A percentile compares a stretch with the other conserved stretches of the same genome.
These are phyloP conservation scores for Anagrus nilaparvatae DNA, from an alignment of 1,140 invertebrate species.

Conservation along the genomic window DNA sequence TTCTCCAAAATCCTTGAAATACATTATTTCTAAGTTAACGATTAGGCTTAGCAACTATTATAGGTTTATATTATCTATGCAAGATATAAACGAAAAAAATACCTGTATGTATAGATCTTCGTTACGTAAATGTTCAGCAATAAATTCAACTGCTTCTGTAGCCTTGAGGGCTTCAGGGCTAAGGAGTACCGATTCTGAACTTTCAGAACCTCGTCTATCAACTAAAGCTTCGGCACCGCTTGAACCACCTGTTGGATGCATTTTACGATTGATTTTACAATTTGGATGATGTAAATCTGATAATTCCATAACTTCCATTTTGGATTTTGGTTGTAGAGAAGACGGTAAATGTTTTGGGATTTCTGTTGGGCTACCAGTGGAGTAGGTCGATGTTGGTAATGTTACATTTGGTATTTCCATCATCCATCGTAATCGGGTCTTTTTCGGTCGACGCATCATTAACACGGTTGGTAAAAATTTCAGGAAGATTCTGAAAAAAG, in stretches of 20 bases:
- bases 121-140: constrained; percentile 93
- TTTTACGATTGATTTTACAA: constrained; percentile 85
- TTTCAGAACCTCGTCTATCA: constrained; percentile 74
- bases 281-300: constrained; percentile 92
- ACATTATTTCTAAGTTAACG: too few relatives aligned
- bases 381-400: constrained; percentile 62
- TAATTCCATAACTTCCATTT: constrained; percentile 87
- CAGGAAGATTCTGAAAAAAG: constrained; percentile 67
- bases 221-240: constrained; percentile 47
- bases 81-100: constrained; percentile 17
- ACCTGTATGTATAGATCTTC: constrained; percentile 97
- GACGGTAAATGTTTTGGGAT: constrained; percentile 58
- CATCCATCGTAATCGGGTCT: constrained; percentile 89
- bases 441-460: constrained; percentile 84
- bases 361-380: constrained; percentile 68
- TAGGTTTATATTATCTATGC: neutral
- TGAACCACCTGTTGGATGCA: constrained; percentile 43
- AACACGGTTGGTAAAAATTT: constrained; percentile 80
- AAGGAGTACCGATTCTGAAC: constrained; percentile 78
- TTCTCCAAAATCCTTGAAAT: too few relatives aligned
- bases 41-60: neutral
- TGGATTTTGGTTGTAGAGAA: constrained; percentile 59
- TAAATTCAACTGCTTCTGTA: constrained; percentile 95
- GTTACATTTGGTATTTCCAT: constrained; percentile 91
- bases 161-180: constrained; percentile 90